Percentiles rank a stretch among this genome's conserved stretches.
phyloP scores from a whole-genome alignment of 2,113 vertebrate species.

The Thunnus thynnus region DNA sequence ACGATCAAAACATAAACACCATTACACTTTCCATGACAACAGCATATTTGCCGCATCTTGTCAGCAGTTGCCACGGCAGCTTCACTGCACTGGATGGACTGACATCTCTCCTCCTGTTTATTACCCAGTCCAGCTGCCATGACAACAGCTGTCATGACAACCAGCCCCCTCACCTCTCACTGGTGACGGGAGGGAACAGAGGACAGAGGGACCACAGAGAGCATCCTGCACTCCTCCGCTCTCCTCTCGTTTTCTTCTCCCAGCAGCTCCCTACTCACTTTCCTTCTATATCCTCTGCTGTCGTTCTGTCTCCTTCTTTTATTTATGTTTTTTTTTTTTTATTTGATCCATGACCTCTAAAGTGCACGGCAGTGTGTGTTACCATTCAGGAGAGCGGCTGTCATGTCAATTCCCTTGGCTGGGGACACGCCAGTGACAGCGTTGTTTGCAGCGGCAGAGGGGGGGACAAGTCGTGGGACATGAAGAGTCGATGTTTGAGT shows the following conservation, averaged over 20 bases:
- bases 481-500: slow-evolving; percentile 8
- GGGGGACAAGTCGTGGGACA: slow-evolving; percentile 6
- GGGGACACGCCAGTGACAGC: slow-evolving; percentile 17
- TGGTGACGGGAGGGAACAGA: slow-evolving; percentile 35
- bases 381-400: slow-evolving; percentile 21
- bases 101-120: slow-evolving; percentile 66
- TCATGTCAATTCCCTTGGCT: slow-evolving; percentile 36
- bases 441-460: slow-evolving; percentile 11
- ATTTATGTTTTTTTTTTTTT: neutral
- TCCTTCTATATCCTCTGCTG: neutral
- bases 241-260: neutral
- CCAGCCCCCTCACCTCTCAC: slow-evolving; percentile 69
- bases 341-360: slow-evolving; percentile 36
- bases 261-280: neutral
- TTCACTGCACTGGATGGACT: slow-evolving; percentile 12
- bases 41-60: slow-evolving; percentile 2
- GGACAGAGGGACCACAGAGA: slow-evolving; percentile 57
- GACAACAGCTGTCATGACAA: slow-evolving; percentile 79
- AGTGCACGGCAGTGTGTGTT: slow-evolving; percentile 7
- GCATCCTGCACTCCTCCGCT: slow-evolving; percentile 47
- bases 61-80: slow-evolving; percentile 33
- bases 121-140: slow-evolving; percentile 71
- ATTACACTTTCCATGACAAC: slow-evolving; percentile 1
- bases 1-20: neutral
- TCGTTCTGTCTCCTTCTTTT: neutral